These are phyloP conservation scores for Torymus texanus DNA, from an alignment of 2,888 invertebrate species.

Conservation along the genomic window DNA sequence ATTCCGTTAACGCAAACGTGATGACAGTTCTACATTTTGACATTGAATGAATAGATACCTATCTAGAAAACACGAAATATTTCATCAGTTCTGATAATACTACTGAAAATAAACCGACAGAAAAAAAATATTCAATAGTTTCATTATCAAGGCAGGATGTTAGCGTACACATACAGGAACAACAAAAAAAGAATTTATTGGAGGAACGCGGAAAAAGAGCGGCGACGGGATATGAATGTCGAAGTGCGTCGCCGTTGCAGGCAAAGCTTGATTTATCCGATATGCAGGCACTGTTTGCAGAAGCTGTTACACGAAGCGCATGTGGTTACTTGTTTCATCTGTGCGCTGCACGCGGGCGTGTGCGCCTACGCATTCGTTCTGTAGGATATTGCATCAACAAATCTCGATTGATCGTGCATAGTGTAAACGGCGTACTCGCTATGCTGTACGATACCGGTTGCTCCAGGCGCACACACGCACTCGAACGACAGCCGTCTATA, in stretches of 20 bases:
- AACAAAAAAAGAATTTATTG: neutral
- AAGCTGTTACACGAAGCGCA: constrained; percentile 1
- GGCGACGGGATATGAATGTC: constrained; percentile 9
- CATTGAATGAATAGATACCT: no score
- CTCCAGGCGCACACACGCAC: neutral
- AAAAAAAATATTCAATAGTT: no score
- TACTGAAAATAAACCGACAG: no score
- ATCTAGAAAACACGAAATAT: no score
- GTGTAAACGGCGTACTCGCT: no score
- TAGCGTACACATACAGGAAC: no score
- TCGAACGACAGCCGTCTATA: neutral
- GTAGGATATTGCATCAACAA: constrained; percentile 44
- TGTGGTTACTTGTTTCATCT: constrained; percentile 19
- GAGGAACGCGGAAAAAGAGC: constrained; percentile 17
- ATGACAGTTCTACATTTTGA: no score
- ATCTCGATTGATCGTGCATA: constrained; percentile 16
- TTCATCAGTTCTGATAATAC: no score
- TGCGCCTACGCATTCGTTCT: constrained; percentile 20
- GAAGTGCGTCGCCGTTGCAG: neutral
- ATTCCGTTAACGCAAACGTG: no score
- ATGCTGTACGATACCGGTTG: neutral
- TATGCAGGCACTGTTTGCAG: constrained; percentile 19
- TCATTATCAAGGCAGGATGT: no score
- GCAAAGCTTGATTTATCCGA: constrained; percentile 31
- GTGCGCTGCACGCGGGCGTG: neutral